phyloP scores from a whole-genome alignment of 2,113 vertebrate genomes.

The Gorsachius goisagi region DNA sequence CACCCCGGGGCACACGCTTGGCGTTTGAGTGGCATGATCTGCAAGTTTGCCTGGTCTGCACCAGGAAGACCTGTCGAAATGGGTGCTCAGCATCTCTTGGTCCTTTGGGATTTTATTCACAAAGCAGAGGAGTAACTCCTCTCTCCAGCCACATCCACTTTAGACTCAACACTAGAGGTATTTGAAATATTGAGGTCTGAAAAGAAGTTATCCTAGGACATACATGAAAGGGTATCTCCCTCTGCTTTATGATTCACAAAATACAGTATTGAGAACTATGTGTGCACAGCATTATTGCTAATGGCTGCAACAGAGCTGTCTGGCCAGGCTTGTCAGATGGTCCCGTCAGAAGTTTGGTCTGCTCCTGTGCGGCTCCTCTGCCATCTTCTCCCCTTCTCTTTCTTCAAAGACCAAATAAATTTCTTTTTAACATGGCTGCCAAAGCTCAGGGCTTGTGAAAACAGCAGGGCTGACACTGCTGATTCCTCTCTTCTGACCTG shows the following conservation, averaged over 20 bases:
- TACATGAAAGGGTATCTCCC: neutral
- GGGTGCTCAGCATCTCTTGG: neutral
- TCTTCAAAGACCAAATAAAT: neutral
- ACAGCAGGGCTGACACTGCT: neutral
- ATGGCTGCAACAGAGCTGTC: neutral
- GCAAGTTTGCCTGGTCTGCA: neutral
- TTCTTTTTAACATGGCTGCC: neutral
- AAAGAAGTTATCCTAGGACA: neutral
- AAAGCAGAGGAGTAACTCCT: neutral
- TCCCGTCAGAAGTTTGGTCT: neutral
- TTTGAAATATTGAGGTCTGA: neutral
- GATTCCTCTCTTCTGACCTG: neutral
- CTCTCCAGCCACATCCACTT: neutral
- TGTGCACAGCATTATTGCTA: neutral
- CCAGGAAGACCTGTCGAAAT: neutral
- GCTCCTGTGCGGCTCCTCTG: neutral
- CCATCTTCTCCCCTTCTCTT: accelerated
- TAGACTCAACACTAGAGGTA: neutral
- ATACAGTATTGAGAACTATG: neutral
- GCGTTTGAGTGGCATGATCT: neutral
- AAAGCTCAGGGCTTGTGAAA: neutral
- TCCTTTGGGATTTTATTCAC: neutral
- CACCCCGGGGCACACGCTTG: neutral
- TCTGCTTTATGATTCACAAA: neutral
- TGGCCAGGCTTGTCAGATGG: neutral